A percentile compares a stretch with the other conserved stretches of the same genome.
Conservation (phyloP, 2,113 vertebrate genomes). For the Entelurus aequoreus region DNA sequence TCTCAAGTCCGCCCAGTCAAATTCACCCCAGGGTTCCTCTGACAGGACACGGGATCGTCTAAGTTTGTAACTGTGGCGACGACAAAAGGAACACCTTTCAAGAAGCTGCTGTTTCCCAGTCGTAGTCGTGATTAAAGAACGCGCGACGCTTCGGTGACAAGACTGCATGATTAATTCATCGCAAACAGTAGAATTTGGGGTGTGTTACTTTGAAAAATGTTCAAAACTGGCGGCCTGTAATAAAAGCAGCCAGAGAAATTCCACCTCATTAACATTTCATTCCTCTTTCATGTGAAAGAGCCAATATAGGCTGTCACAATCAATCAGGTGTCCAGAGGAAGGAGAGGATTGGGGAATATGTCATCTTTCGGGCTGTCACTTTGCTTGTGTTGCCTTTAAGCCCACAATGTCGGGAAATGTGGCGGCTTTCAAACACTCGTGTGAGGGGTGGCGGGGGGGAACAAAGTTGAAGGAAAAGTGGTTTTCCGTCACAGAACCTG, state of each 20-base stretch:
- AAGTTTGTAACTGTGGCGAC: slow-evolving; percentile 76
- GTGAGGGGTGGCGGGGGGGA: slow-evolving; percentile 33
- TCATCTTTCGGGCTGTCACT: slow-evolving; percentile 83
- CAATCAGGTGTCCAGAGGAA: slow-evolving; percentile 82
- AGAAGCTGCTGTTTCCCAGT: slow-evolving; percentile 69
- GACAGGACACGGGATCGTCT: slow-evolving; percentile 8
- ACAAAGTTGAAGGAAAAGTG: slow-evolving; percentile 20
- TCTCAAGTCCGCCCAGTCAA: slow-evolving; percentile 42
- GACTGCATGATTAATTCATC: slow-evolving; percentile 89
- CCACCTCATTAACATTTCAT: slow-evolving; percentile 93
- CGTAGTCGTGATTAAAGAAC: slow-evolving; percentile 79
- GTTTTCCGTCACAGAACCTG: slow-evolving; percentile 56
- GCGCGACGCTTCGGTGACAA: slow-evolving; percentile 85
- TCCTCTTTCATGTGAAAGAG: slow-evolving; percentile 89
- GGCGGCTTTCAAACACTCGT: slow-evolving; percentile 51
- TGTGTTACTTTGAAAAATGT: slow-evolving; percentile 91
- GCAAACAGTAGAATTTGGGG: slow-evolving; percentile 89
- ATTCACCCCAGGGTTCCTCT: slow-evolving; percentile 36
- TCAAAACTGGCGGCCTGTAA: slow-evolving; percentile 88
- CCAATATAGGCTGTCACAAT: slow-evolving; percentile 90
- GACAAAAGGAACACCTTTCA: slow-evolving; percentile 71
- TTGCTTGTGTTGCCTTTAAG: slow-evolving; percentile 63
- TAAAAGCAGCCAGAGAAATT: slow-evolving; percentile 87
- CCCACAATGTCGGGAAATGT: slow-evolving; percentile 52
- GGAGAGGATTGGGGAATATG: slow-evolving; percentile 68